Evolutionary conservation across 2,888 invertebrate genomes (phyloP), one percentile per base, ranked within the genome.

Genomic region (Eristalis pertinax): DNA sequence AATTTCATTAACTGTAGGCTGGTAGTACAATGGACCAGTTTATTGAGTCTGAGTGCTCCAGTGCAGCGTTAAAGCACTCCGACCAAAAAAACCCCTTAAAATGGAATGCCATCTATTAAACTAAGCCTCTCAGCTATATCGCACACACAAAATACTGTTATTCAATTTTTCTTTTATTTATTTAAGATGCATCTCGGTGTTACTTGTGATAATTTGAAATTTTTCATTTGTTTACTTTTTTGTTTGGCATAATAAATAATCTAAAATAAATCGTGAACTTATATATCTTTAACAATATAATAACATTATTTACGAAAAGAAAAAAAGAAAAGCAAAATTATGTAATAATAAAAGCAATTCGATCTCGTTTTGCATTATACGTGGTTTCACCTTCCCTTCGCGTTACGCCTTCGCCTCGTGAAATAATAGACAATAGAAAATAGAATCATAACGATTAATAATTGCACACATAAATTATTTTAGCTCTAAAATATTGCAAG

Each of bases 181-280:
- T 85, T 82, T 70, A 78, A 82, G 78, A 82, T 86, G 82, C 68
- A 82, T 86, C 65, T 82, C 74, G 86, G 77, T 82, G 86, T 86
- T 82, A 78, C 63, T 82, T 85, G 76, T 82, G 68, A 82, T 74
- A 82, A 63, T 79, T 78, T 56, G 22, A 67, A 75, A 73, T 72
- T 65, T 65, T 58, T 29, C 24, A 60, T 60, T 60, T 26, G 22
- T 60, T 60, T 26, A 24, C 24, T 22, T 43, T 60, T 73, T 41
- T 68, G 41, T 82, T 86, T 83, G 67, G 83, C 79, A 87, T 84
- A 87, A 87, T 87, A 87, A 87, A 87, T 87, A 84, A 79, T 75
- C 26, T 79, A 73, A 87, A 84, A 76, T 79, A 84, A 84, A 79
- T 84, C 75, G 64, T 87, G 87, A 79, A 84, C 87, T 84, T 76